phyloP scores from a whole-genome alignment of 2,797 vertebrate genomes.

The Gambelia wislizenii region DNA sequence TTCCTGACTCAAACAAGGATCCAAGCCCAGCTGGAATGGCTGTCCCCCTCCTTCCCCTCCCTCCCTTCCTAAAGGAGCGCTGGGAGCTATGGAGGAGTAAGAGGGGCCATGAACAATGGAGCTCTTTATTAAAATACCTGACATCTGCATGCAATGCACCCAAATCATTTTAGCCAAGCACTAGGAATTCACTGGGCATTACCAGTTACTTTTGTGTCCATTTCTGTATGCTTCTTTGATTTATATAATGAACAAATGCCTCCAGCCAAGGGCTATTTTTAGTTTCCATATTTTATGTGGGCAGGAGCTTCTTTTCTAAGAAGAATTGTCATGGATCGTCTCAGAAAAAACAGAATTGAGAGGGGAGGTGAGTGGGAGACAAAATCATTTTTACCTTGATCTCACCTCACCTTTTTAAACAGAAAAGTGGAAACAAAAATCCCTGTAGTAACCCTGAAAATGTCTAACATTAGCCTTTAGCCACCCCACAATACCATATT shows the following conservation, averaged over 20 bases:
- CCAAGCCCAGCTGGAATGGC: constrained; percentile 97
- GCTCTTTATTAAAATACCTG: constrained; percentile 90
- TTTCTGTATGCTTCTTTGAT: constrained; percentile 80
- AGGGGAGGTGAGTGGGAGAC: neutral
- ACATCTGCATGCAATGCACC: constrained; percentile 89
- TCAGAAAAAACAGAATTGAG: constrained; percentile 61
- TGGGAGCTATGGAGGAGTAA: constrained; percentile 77
- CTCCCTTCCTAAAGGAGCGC: constrained; percentile 75
- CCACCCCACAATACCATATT: neutral
- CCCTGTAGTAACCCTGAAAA: constrained; percentile 28
- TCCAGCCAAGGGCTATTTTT: constrained; percentile 78
- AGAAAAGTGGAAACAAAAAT: constrained; percentile 47
- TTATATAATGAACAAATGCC: constrained; percentile 85
- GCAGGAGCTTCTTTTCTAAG: constrained; percentile 76
- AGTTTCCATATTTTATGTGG: constrained; percentile 70
- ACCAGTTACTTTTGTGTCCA: constrained; percentile 79
- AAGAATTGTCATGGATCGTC: constrained; percentile 75
- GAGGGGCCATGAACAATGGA: constrained; percentile 84
- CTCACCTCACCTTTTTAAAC: constrained; percentile 44
- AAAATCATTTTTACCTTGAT: constrained; percentile 43
- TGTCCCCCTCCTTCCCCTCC: constrained; percentile 73
- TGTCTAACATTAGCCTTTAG: constrained; percentile 7
- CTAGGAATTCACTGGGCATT: constrained; percentile 86
- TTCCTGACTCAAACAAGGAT: constrained; percentile 96
- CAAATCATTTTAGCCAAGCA: constrained; percentile 78